These are phyloP conservation scores for Hemichromis elongatus DNA, from an alignment of 2,113 vertebrate genomes.

Conservation along the genomic window DNA sequence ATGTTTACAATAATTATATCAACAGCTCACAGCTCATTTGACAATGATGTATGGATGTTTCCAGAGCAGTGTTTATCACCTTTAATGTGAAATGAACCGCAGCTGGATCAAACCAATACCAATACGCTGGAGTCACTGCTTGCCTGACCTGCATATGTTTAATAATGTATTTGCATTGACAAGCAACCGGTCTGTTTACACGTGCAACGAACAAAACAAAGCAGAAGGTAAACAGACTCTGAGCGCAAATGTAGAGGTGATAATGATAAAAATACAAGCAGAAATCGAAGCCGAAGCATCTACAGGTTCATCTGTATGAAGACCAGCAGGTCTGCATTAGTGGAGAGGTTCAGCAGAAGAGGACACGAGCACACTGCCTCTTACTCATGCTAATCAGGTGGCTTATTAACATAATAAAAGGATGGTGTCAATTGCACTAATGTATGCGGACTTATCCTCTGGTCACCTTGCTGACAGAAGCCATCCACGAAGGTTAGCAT, in stretches of 20 bases:
- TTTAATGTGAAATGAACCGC: background rate
- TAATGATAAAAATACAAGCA: background rate
- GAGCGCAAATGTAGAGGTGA: background rate
- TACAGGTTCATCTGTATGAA: background rate
- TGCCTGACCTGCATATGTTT: background rate
- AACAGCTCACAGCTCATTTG: background rate
- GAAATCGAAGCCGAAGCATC: background rate
- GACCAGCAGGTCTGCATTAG: background rate
- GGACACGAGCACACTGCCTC: background rate
- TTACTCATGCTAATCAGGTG: constrained; percentile 25
- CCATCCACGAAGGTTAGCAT: background rate
- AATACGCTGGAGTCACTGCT: background rate
- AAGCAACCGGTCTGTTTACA: background rate
- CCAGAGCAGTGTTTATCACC: background rate
- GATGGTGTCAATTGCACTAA: constrained; percentile 35
- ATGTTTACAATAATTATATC: constrained; percentile 3
- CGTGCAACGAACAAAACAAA: background rate
- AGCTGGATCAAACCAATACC: background rate
- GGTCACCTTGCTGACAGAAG: constrained; percentile 46
- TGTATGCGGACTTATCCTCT: constrained; percentile 36
- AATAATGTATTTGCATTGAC: background rate
- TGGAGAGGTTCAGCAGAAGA: background rate
- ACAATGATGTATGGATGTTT: background rate
- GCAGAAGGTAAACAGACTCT: background rate
- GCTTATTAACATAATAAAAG: constrained; percentile 60